Evolutionary conservation across 2,888 invertebrate genomes (phyloP).

Genomic region (Netelia melanura): DNA sequence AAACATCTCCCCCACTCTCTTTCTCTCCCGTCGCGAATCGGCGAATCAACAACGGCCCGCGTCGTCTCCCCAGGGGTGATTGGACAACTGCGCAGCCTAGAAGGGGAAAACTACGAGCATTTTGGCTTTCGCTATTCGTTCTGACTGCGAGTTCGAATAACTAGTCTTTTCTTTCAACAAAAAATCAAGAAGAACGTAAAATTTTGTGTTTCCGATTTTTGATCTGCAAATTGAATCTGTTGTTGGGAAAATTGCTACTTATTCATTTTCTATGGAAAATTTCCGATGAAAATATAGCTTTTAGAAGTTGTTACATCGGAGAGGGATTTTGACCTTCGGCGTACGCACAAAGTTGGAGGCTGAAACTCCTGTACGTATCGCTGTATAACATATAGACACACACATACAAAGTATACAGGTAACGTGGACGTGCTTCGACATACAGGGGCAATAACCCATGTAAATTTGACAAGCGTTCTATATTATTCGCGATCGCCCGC

Average conservation of each 20-base stretch:
- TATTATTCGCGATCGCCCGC: background rate
- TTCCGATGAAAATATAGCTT: too few species aligned
- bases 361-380: constrained; percentile 35
- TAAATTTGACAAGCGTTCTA: constrained; percentile 15
- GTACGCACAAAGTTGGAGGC: constrained; percentile 29
- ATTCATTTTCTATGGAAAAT: too few species aligned
- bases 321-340: constrained; percentile 53
- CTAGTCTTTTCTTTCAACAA: constrained; percentile 12
- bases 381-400: constrained; percentile 17
- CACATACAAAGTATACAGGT: background rate
- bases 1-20: constrained; percentile 40
- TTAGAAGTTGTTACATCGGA: too few species aligned
- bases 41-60: constrained; percentile 38
- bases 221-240: too few species aligned
- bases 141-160: constrained; percentile 75
- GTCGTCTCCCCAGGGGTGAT: constrained; percentile 38
- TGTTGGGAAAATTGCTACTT: too few species aligned
- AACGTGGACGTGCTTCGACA: background rate
- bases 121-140: constrained; percentile 66
- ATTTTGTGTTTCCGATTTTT: too few species aligned
- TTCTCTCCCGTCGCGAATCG: constrained; percentile 63
- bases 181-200: too few species aligned
- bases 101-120: constrained; percentile 44
- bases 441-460: constrained; percentile 10
- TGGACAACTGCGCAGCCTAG: constrained; percentile 23